Base-by-base conservation (phyloP, 2,113 vertebrate genomes). In the Nycticorax nycticorax region DNA sequence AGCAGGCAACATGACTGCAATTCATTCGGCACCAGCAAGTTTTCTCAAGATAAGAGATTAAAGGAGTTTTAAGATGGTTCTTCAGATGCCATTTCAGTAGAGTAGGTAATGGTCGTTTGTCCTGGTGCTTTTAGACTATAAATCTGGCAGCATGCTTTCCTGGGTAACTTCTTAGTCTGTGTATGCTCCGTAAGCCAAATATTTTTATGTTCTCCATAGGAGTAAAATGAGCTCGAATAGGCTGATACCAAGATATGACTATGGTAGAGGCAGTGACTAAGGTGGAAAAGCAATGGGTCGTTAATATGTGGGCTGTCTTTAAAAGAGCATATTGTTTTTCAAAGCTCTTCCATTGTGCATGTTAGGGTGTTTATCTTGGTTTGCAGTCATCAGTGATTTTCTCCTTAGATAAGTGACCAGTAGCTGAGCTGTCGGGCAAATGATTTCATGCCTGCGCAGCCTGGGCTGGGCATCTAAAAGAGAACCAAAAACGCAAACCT, bases 321-420 rank as follows among this genome's bases (percentile, higher is more conserved):
- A 78, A 82, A 88, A 66, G 43, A 77, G 19, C 28, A 24, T 62
- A 66, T 76, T 97, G 83, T 89, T 96, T 94, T 84, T 71, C 87
- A 74, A 11, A 80, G 60, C 77, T 84, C 50, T 91, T 80, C 56
- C 56, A 77, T 88, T 95, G 74, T 84, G 63, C 19, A 28, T 28
- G 28, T 75, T 0, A 1, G 68, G 22, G 72, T 89, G 84, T 94
- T 95, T 94, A 83, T 96, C 95, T 95, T 92, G 85, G 83, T 94
- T 95, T 75, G 78, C 52, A 92, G 82, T 92, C 69, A 92, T 88
- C 83, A 56, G 69, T 84, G 95, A 96, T 96, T 87, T 95, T 97
- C 84, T 91, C 35, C 60, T 52, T 74, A 88, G 78, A 76, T 85
- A 96, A 95, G 35, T 95, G 92, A 89, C 84, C 80, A 80, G 78